Percentiles rank a stretch among this genome's conserved stretches.
phyloP scores from a whole-genome alignment of 2,113 vertebrate genomes.

The Anoura caudifer region DNA sequence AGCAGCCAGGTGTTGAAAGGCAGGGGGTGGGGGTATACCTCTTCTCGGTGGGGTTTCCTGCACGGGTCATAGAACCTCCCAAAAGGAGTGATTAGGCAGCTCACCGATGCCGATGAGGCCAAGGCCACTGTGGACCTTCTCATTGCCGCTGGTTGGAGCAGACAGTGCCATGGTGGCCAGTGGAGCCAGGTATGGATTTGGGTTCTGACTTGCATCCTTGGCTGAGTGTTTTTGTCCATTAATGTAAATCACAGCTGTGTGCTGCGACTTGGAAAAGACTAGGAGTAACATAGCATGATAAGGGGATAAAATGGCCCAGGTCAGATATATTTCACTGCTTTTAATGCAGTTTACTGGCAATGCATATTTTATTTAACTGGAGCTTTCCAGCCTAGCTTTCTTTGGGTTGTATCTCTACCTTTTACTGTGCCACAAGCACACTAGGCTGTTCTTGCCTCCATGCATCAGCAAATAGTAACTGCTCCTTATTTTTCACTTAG shows the following conservation, averaged over 20 bases:
- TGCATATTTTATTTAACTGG: not conserved
- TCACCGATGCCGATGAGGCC: accelerated
- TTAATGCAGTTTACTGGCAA: not conserved
- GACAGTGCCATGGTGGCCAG: not conserved
- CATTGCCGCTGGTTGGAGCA: not conserved
- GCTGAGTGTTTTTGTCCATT: not conserved
- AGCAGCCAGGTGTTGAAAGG: not conserved
- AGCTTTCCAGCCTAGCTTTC: not conserved
- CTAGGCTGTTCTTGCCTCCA: not conserved
- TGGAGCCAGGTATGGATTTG: not conserved
- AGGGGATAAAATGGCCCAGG: not conserved
- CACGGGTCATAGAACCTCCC: accelerated
- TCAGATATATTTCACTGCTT: not conserved
- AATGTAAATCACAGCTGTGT: no score
- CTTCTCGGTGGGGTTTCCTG: not conserved
- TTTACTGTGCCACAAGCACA: not conserved
- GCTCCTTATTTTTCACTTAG: not conserved
- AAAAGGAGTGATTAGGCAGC: not conserved
- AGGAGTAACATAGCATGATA: not conserved
- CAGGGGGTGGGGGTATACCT: not conserved
- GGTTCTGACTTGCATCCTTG: not conserved
- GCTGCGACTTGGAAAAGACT: not conserved
- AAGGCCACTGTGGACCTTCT: not conserved
- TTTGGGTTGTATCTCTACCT: not conserved
- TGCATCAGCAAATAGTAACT: not conserved